Base-by-base conservation (phyloP, 37 sponge, comb jelly and placozoan genomes). In the Halisarca cf. caerulea region DNA sequence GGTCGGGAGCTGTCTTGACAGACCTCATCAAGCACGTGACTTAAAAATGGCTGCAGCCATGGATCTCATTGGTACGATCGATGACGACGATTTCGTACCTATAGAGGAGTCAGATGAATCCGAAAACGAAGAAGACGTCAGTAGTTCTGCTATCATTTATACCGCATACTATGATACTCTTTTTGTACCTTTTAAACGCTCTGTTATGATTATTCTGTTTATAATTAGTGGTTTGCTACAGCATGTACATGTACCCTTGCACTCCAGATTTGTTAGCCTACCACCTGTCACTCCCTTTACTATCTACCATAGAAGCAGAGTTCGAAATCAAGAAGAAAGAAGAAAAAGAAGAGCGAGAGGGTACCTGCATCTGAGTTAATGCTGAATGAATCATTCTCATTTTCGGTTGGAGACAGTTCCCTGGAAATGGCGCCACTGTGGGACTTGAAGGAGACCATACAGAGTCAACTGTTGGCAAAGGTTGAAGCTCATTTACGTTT, bases 21-120 rank as follows among this genome's bases (percentile, higher is more conserved):
- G 60, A n/a, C n/a, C n/a, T n/a, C n/a, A 11, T 47, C 11, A 47
- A 47, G 11, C 51, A 11, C 51, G 9, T 11, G 11, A 6, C 51
- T 47, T 6, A 6, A 47, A 47, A 47, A 47, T 47, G 51, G 51
- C 51, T 47, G 51, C 51, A 47, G 51, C 51, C 11, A 6, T 47
- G 51, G 83, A 83, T 32, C 80, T 96, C 55, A 44, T 91, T 1
- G 70, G 81, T 3, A 96, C 97, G 2, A 92, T 96, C 25, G 94
- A 96, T 42, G 97, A 96, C n/a, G 90, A 89, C 38, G 85, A 88
- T 2, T 75, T 44, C 24, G 54, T 88, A 8, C 43, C 71, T 61
- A 88, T 84, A 35, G 87, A 87, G 61, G 81, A 87, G 35, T 44
- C 37, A 23, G 78, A 78, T 9, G 89, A 88, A 24, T 83, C 79